phyloP scores from a whole-genome alignment of 2,888 invertebrate genomes.

The Cremastobaeus sp. region DNA sequence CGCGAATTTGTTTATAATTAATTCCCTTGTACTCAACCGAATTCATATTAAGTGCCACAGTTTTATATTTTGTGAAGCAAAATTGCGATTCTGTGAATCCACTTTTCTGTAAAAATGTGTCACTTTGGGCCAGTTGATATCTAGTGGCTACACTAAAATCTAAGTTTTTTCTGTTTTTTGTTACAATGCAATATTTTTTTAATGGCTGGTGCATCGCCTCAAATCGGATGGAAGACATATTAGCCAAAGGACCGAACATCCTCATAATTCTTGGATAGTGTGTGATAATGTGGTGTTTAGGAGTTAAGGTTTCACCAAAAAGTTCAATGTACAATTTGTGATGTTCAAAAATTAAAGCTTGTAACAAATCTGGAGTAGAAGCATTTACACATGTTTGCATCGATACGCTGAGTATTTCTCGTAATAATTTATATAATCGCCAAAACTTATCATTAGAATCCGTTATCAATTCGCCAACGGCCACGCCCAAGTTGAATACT shows the following conservation, averaged over 20 bases:
- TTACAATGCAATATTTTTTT: slow-evolving; percentile 3
- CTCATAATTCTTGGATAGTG: slow-evolving; percentile 11
- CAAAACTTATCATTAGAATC: neutral
- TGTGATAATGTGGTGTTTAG: slow-evolving; percentile 6
- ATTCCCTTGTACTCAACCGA: too few species aligned
- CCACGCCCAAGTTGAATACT: neutral
- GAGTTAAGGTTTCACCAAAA: too few species aligned
- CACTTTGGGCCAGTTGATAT: neutral
- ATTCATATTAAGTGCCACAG: too few species aligned
- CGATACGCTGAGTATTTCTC: neutral
- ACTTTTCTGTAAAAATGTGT: neutral
- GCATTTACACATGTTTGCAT: neutral
- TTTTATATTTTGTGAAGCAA: too few species aligned
- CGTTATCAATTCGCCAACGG: neutral
- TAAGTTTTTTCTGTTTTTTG: slow-evolving; percentile 10
- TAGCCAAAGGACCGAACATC: slow-evolving; percentile 8
- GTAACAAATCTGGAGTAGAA: too few species aligned
- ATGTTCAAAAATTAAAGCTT: slow-evolving; percentile 1
- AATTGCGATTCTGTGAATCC: too few species aligned
- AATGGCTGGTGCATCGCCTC: slow-evolving; percentile 16
- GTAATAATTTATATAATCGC: neutral
- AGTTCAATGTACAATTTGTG: too few species aligned
- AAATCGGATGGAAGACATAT: slow-evolving; percentile 4
- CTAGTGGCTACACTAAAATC: neutral
- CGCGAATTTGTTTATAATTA: too few species aligned